These are phyloP conservation scores for Tetramorium bicarinatum DNA, from an alignment of 2,888 invertebrate genomes.

Conservation along the genomic window DNA sequence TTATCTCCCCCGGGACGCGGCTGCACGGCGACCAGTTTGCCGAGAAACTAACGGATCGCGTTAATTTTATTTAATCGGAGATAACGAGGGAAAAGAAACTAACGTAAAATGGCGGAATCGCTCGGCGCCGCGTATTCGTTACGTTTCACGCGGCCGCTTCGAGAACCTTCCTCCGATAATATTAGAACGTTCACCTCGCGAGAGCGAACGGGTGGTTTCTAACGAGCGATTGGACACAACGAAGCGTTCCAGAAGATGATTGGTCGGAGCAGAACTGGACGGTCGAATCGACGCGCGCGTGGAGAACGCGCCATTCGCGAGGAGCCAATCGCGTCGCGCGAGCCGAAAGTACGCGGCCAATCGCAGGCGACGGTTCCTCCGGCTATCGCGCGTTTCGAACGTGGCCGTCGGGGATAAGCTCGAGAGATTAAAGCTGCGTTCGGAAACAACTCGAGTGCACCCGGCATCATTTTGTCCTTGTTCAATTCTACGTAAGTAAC, in stretches of 20 bases:
- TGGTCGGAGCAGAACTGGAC: not conserved
- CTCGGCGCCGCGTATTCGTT: not conserved
- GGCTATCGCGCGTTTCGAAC: not conserved
- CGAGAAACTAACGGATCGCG: too few species aligned
- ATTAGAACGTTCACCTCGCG: slow-evolving; percentile 41
- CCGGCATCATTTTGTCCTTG: too few species aligned
- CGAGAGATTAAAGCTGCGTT: not conserved
- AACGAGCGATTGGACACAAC: not conserved
- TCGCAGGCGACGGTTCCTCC: not conserved
- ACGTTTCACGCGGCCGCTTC: slow-evolving; percentile 8
- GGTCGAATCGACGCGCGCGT: not conserved
- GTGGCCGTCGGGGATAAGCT: too few species aligned
- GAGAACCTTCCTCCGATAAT: slow-evolving; percentile 29
- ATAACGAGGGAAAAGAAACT: not conserved
- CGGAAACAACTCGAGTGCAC: too few species aligned
- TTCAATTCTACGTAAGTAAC: too few species aligned
- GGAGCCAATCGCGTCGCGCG: not conserved
- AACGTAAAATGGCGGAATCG: slow-evolving; percentile 31
- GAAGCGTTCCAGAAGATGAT: not conserved
- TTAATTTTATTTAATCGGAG: slow-evolving; percentile 20
- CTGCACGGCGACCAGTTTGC: not conserved
- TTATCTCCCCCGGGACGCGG: not conserved
- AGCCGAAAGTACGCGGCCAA: not conserved
- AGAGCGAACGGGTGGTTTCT: slow-evolving; percentile 5
- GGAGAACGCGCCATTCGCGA: not conserved